Base-by-base conservation (phyloP, 1,140 invertebrate genomes). In the Metaphire vulgaris region DNA sequence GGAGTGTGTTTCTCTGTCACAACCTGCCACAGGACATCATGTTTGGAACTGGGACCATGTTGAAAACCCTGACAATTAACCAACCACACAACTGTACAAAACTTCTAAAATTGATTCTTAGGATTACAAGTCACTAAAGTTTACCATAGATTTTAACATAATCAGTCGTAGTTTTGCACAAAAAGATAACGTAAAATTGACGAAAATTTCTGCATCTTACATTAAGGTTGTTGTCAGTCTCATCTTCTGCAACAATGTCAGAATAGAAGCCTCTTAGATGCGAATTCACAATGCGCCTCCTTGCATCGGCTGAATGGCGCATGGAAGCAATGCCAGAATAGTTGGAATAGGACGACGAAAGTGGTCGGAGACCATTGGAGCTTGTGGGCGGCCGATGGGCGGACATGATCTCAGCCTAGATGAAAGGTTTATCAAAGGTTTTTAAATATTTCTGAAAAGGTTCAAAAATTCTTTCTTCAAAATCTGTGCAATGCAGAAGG, bases 1-100 rank as follows among this genome's bases (percentile, higher is more conserved):
- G 85, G 85, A 34, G 83, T 84, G 77, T 86, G 84, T 78, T 84
- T 83, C 80, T 86, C 84, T 79, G 83, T 86, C 74, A 81, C 79
- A 64, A 86, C 83, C 70, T 80, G 80, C 85, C 85, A 86, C 12
- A 84, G 78, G 70, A 83, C 84, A 75, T 84, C 82, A 64, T 86
- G 85, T 16, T 74, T 79, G 72, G 80, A 82, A 15, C 79, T 73
- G n/a, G 85, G 85, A 6, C 85, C 85, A 77, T 74, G 79, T 67
- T 83, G 76, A 56, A 82, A 76, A 76, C 83, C 75, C 84, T 85
- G 81, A 33, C 83, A 81, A 14, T 74, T 15, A 77, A 73, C 70
- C 74, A 70, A 31, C 6, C 26, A 21, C 6, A 56, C 41, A 56
- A 21, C 6, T 56, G 6, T 21, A 21, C 21, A 6, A 56, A 6